Percentiles rank a stretch among this genome's conserved stretches.
Evolutionary conservation across 2,888 invertebrate genomes (phyloP).

Genomic region (Byasa hedistus): DNA sequence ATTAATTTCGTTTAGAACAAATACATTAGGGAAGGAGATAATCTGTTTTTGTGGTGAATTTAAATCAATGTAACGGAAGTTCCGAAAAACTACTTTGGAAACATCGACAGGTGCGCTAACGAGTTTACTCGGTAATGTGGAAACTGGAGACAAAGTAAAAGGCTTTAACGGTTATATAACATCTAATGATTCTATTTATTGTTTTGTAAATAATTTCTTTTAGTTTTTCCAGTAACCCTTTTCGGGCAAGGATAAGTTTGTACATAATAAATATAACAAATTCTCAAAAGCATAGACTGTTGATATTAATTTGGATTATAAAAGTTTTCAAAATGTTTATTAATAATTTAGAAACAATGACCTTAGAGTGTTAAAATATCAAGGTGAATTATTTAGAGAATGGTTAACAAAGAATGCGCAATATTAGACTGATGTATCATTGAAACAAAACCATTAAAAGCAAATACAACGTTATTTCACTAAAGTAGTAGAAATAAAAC

Average conservation of each 20-base stretch:
- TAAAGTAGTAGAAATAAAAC: neutral
- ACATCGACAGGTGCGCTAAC: constrained; percentile 20
- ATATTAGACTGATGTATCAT: no score
- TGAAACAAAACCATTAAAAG: no score
- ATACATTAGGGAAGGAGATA: constrained; percentile 2
- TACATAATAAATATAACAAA: neutral
- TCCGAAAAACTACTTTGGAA: constrained; percentile 18
- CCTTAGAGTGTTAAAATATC: no score
- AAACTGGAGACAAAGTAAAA: constrained; percentile 5
- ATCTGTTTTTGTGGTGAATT: constrained; percentile 16
- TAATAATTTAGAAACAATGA: no score
- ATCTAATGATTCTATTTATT: neutral
- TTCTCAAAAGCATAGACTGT: neutral
- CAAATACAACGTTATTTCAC: no score
- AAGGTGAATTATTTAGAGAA: no score
- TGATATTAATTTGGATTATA: no score
- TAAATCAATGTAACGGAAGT: constrained; percentile 20
- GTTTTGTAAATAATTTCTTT: no score
- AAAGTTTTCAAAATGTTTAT: no score
- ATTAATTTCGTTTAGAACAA: constrained; percentile 12
- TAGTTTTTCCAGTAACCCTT: neutral
- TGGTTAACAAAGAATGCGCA: no score
- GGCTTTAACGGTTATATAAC: neutral
- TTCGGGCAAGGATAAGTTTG: neutral
- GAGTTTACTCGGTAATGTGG: constrained; percentile 19